These are phyloP conservation scores for Styela plicata DNA, from an alignment of 23 tunicate genomes.

Conservation along the genomic window DNA sequence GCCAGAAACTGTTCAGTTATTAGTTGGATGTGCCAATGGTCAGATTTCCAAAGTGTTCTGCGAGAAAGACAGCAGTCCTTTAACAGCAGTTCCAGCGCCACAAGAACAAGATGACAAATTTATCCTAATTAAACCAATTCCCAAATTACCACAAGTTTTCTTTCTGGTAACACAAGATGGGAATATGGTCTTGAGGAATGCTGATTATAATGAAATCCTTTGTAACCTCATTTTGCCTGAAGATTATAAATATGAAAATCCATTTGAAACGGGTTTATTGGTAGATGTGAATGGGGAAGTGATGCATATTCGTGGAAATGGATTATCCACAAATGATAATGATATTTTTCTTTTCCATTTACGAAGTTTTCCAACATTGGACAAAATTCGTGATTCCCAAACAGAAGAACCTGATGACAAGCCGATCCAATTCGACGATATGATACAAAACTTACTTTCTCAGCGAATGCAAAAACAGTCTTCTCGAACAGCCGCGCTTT, in stretches of 20 bases:
- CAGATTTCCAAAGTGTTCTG: slow-evolving; percentile 43
- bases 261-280: slow-evolving; percentile 1
- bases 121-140: slow-evolving; percentile 1
- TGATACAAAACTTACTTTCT: slow-evolving; percentile 44
- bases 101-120: background rate
- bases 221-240: slow-evolving; percentile 45
- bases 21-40: slow-evolving; percentile 42
- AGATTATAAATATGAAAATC: slow-evolving; percentile 16
- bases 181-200: slow-evolving; percentile 11
- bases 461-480: slow-evolving; percentile 39
- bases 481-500: slow-evolving; percentile 24
- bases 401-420: slow-evolving; percentile 4
- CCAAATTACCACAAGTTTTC: slow-evolving; percentile 1
- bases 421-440: slow-evolving; percentile 30
- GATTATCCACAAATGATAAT: slow-evolving; percentile 52
- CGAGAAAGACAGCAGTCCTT: background rate
- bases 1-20: background rate
- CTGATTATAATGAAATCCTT: slow-evolving; percentile 25
- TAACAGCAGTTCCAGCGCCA: background rate
- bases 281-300: slow-evolving; percentile 10
- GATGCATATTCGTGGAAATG: slow-evolving; percentile 31
- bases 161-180: background rate
- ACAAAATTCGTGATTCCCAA: background rate
- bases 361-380: slow-evolving; percentile 40
- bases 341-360: slow-evolving; percentile 30